phyloP scores from a whole-genome alignment of 2,797 vertebrate genomes.

The Coregonus sp. region DNA sequence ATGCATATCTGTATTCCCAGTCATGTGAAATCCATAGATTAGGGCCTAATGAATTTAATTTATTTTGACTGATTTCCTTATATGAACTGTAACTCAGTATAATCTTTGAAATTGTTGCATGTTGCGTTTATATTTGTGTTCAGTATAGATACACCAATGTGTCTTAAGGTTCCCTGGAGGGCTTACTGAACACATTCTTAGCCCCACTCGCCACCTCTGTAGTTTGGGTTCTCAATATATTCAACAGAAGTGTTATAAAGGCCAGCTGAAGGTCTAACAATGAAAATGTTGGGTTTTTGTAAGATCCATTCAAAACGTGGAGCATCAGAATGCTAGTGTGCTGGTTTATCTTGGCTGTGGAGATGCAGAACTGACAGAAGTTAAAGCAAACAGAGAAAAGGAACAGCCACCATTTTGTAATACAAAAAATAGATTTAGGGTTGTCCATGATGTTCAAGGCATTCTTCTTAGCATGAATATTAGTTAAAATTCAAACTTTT shows the following conservation, averaged over 20 bases:
- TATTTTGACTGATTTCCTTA: too few relatives aligned
- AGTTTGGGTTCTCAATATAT: neutral
- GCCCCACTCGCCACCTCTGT: neutral
- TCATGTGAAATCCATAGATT: too few relatives aligned
- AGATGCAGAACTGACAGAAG: neutral
- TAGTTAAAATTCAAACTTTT: neutral
- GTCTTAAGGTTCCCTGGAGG: neutral
- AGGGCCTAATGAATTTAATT: too few relatives aligned
- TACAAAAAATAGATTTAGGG: neutral
- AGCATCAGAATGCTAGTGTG: neutral
- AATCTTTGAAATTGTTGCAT: too few relatives aligned
- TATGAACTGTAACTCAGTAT: too few relatives aligned
- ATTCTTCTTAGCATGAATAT: neutral
- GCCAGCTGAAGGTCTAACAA: neutral
- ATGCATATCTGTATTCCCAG: too few relatives aligned
- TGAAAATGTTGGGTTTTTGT: neutral
- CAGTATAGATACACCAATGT: neutral
- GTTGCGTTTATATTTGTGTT: too few relatives aligned
- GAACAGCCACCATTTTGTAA: neutral
- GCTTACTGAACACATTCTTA: neutral
- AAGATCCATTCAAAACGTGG: neutral
- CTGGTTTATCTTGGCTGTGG: neutral
- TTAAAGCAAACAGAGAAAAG: neutral
- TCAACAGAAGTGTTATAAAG: neutral
- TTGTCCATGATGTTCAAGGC: neutral